Conservation (phyloP, 1,140 invertebrate genomes). For the Bactericera cockerelli region DNA sequence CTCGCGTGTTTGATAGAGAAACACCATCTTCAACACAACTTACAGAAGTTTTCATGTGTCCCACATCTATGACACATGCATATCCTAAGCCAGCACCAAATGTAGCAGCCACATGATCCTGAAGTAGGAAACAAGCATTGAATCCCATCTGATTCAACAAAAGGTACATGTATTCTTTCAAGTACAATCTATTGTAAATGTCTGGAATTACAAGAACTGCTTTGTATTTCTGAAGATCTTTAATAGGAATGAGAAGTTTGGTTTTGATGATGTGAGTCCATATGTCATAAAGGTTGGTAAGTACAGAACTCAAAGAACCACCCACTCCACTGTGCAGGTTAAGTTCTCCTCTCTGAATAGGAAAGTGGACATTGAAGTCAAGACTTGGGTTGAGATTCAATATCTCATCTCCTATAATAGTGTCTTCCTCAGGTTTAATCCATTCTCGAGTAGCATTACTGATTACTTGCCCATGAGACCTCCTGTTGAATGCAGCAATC, state of each 20-base stretch:
- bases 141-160: conserved; percentile 72
- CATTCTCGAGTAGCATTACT: conserved; percentile 38
- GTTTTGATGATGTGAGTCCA: conserved; percentile 66
- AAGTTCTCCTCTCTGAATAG: conserved; percentile 68
- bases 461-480: conserved; percentile 48
- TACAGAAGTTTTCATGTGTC: conserved; percentile 87
- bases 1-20: conserved; percentile 70
- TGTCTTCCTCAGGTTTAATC: conserved; percentile 41
- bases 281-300: conserved; percentile 73
- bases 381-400: conserved; percentile 53
- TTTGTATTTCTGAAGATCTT: conserved; percentile 62
- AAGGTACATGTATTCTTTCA: conserved; percentile 70
- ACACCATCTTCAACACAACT: conserved; percentile 94
- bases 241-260: conserved; percentile 55
- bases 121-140: conserved; percentile 72
- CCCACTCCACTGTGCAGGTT: conserved; percentile 69
- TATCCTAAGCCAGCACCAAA: conserved; percentile 83
- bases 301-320: conserved; percentile 63
- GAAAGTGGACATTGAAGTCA: conserved; percentile 76
- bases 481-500: conserved; percentile 65
- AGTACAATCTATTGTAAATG: conserved; percentile 72
- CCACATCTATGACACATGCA: conserved; percentile 89
- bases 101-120: conserved; percentile 83
- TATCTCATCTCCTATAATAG: conserved; percentile 50
- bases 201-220: conserved; percentile 81